Base-by-base conservation (phyloP, 2,888 invertebrate species). In the Trachelus troglodyta region DNA sequence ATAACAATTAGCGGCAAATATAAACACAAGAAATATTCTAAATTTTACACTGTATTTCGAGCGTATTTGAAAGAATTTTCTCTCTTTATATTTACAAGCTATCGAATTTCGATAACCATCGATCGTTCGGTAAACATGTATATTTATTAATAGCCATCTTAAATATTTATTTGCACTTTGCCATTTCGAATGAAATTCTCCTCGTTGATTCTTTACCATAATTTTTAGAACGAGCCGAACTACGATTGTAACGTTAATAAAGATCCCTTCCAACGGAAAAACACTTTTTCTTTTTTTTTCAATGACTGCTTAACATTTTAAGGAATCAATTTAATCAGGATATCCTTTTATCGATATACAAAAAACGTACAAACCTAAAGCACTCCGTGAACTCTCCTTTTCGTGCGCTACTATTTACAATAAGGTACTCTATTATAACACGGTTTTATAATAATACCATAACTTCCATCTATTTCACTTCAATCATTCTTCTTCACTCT, bases 341-440 rank as follows among this genome's bases (percentile, higher is more conserved):
- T 83, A 77, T 75, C 56, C 56, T 56, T 33, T 71, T 80, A 80
- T 81, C 77, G 81, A 84, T 85, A 84, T 88, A 88, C 79, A 87
- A 88, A 83, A 56, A 88, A 85, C 83, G 84, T 82, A 84, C 81
- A 88, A 87, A 88, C 81, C 83, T 86, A 87, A 85, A 82, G 81
- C 78, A 81, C 79, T 75, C 75, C 71, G 77, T 76, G 78, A 79
- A 79, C 69, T 81, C 75, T 78, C 80, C 77, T 81, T 81, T n/a
- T 11, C 71, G 31, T 30, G 79, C 69, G 77, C 81, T 74, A 76
- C 77, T 79, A 87, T 85, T 82, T 87, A 85, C 85, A 88, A 78
- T 77, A 77, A 83, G 77, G 69, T 81, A 79, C 73, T 76, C 78
- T 80, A 81, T 56, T 56, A 56, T 56, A 56, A 56, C 56, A 56